Evolutionary conservation across 1,140 invertebrate genomes (phyloP), one percentile per base, ranked within the genome.

Genomic region (Pachyrhynchus sulphureomaculatus): DNA sequence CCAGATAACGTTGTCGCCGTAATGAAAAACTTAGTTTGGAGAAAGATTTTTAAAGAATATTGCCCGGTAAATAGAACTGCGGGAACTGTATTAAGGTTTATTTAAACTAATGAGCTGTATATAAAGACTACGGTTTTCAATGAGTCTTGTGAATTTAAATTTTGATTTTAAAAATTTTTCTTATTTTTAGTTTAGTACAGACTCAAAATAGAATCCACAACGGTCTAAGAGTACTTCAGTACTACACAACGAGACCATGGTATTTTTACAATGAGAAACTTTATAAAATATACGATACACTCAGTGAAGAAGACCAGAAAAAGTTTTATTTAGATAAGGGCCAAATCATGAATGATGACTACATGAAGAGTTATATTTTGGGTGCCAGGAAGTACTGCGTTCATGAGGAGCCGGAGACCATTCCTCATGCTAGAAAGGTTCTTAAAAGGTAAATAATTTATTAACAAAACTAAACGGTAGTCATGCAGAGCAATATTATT

Each of bases 201-300:
- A 79, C 85, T 3, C 88, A 90, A 73, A 81, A 82, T 12, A 82
- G 82, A 42, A 81, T 90, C 4, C 81, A 80, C 5, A 78, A 77
- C 32, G 88, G 88, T 0, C 62, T 89, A 0, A 77, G 83, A 54
- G 77, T 89, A 0, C 74, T 96, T 0, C 86, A 93, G 67, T 95
- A 91, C 75, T 96, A 95, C 72, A 95, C 92, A 4, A 91, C 86
- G 1, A 86, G 89, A 70, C 80, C 89, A 67, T 96, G 92, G 92
- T 78, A 82, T 37, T 96, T 95, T 74, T 78, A 75, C 36, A 91
- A 90, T 61, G 85, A 90, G 3, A 86, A 86, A 48, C 81, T 91
- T 58, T 76, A 78, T 61, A 72, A 85, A 63, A 69, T 96, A 12
- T 78, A 82, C 33, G 66, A 80, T 0, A 76, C 75, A 26, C 68